A percentile compares a stretch with the other conserved stretches of the same genome.
Conservation (phyloP, 37 sponge, comb jelly and placozoan genomes). For the Cladorhizidae sp. region DNA sequence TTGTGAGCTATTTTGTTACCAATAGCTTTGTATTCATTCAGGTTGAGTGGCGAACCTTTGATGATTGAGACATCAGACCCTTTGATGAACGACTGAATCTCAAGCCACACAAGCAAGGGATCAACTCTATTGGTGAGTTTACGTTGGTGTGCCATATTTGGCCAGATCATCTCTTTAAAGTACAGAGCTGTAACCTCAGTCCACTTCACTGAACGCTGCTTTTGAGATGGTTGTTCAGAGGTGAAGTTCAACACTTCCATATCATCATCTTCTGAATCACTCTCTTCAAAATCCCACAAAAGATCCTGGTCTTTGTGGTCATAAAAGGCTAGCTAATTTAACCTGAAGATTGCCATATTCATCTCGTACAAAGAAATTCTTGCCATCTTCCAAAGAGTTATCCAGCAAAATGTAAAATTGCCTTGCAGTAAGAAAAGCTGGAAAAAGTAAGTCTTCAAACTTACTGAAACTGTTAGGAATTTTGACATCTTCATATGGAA, state of each 20-base stretch:
- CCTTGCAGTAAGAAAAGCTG: slow-evolving; percentile 76
- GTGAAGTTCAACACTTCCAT: background rate
- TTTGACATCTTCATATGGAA: slow-evolving; percentile 16
- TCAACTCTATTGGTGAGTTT: slow-evolving; percentile 35
- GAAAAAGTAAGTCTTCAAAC: slow-evolving; percentile 41
- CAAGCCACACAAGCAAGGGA: slow-evolving; percentile 84
- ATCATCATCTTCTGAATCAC: slow-evolving; percentile 44
- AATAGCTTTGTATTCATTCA: slow-evolving; percentile 52
- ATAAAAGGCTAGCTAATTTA: slow-evolving; percentile 51
- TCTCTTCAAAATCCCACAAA: slow-evolving; percentile 37
- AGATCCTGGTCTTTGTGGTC: slow-evolving; percentile 41
- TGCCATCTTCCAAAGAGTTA: slow-evolving; percentile 45
- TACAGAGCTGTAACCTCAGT: slow-evolving; percentile 57
- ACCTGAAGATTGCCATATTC: slow-evolving; percentile 47
- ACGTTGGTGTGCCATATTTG: slow-evolving; percentile 33
- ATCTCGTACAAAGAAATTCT: slow-evolving; percentile 60
- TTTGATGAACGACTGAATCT: slow-evolving; percentile 89
- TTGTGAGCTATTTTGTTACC: slow-evolving; percentile 80
- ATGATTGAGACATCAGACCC: slow-evolving; percentile 73
- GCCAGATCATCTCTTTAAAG: slow-evolving; percentile 71
- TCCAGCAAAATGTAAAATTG: slow-evolving; percentile 82
- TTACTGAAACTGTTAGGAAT: slow-evolving; percentile 24
- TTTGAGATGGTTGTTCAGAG: background rate
- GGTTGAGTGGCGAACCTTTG: slow-evolving; percentile 40
- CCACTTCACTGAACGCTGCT: slow-evolving; percentile 21